phyloP scores from a whole-genome alignment of 2,888 invertebrate species.

The Platerodrilus igneus region DNA sequence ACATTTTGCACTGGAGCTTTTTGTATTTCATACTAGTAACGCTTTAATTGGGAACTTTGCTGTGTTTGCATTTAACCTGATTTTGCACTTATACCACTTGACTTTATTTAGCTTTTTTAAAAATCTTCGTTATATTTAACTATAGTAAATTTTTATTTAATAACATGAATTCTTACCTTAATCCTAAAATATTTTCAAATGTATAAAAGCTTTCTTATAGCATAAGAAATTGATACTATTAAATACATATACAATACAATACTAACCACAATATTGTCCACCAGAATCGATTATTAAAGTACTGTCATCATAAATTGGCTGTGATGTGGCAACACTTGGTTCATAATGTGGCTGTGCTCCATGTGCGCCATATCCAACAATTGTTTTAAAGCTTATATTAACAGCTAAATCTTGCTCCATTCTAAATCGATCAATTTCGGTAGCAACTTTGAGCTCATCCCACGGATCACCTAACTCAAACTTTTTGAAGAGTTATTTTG shows the following conservation, averaged over 20 bases:
- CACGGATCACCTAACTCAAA: conserved; percentile 34
- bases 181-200: too few relatives aligned
- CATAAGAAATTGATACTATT: too few relatives aligned
- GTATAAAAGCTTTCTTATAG: too few relatives aligned
- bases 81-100: too few relatives aligned
- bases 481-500: conserved; percentile 25
- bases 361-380: conserved; percentile 82
- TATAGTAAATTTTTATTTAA: too few relatives aligned
- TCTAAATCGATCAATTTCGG: conserved; percentile 68
- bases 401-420: conserved; percentile 65
- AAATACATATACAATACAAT: too few relatives aligned
- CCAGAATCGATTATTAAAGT: conserved; percentile 91
- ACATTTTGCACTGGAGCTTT: conserved; percentile 3
- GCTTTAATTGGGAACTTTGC: too few relatives aligned
- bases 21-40: too few relatives aligned
- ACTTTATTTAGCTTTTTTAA: too few relatives aligned
- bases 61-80: too few relatives aligned
- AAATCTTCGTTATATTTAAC: too few relatives aligned
- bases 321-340: conserved; percentile 63
- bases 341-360: conserved; percentile 86
- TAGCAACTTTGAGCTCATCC: conserved; percentile 69
- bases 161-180: too few relatives aligned
- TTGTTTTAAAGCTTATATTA: conserved; percentile 79
- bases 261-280: conserved; percentile 79
- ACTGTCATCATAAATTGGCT: conserved; percentile 66